phyloP scores from a whole-genome alignment of 1,140 invertebrate genomes.

The Drosophila parabipectinata region DNA sequence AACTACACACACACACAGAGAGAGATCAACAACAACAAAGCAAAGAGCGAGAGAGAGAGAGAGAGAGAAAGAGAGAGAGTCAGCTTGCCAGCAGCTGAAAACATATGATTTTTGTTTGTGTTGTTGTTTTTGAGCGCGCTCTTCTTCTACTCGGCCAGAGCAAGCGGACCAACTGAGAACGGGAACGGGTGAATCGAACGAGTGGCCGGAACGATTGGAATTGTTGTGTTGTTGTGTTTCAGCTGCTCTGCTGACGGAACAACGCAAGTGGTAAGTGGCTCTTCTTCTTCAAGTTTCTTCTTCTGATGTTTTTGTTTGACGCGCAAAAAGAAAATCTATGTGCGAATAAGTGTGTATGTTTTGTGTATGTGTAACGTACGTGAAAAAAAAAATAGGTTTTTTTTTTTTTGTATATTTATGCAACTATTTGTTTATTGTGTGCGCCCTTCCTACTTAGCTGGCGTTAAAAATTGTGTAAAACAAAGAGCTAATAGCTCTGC shows the following conservation, averaged over 20 bases:
- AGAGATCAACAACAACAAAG: slow-evolving; percentile 35
- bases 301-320: slow-evolving; percentile 46
- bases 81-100: slow-evolving; percentile 64
- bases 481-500: slow-evolving; percentile 35
- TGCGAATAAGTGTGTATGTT: neutral
- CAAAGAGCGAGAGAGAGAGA: slow-evolving; percentile 10
- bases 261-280: slow-evolving; percentile 52
- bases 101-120: slow-evolving; percentile 83
- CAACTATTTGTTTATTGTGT: slow-evolving; percentile 44
- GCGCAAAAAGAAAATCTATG: slow-evolving; percentile 37
- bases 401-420: slow-evolving; percentile 23
- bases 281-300: slow-evolving; percentile 17
- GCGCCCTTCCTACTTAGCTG: slow-evolving; percentile 18
- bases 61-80: slow-evolving; percentile 10
- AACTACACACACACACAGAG: neutral
- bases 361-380: slow-evolving; percentile 27
- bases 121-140: slow-evolving; percentile 66
- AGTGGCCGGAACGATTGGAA: slow-evolving; percentile 34
- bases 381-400: neutral
- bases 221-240: slow-evolving; percentile 39
- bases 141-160: slow-evolving; percentile 1
- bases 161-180: slow-evolving; percentile 34
- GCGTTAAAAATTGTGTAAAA: slow-evolving; percentile 47
- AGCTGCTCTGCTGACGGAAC: slow-evolving; percentile 46
- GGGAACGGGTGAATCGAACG: slow-evolving; percentile 28